A percentile compares a stretch with the other conserved stretches of the same genome.
phyloP scores from a whole-genome alignment of 2,797 vertebrate species.

The Lithobates sylvaticus region DNA sequence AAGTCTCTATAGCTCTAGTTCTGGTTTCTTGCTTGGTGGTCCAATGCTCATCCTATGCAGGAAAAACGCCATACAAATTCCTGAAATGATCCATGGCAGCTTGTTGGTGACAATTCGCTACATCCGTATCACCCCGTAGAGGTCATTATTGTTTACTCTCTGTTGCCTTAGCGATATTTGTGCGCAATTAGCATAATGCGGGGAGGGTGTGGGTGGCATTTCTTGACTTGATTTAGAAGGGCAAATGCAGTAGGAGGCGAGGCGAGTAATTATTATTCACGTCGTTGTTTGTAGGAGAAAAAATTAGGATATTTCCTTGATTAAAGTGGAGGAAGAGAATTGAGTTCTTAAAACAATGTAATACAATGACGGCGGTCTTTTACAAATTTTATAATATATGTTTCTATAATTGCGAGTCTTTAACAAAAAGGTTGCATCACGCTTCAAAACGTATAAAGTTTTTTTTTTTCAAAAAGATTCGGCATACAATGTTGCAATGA shows the following conservation, averaged over 20 bases:
- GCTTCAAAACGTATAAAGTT: too few species aligned
- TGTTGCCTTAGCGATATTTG: neutral
- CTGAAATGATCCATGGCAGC: neutral
- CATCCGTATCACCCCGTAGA: neutral
- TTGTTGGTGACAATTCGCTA: neutral
- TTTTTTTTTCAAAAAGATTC: too few species aligned
- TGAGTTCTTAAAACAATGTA: neutral
- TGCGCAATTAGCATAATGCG: neutral
- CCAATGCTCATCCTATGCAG: too few species aligned
- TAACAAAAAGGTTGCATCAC: too few species aligned
- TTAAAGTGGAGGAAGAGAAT: neutral
- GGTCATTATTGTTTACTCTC: conserved; percentile 17
- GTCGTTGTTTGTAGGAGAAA: neutral
- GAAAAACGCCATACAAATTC: too few species aligned
- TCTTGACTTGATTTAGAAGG: neutral
- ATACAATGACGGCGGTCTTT: too few species aligned
- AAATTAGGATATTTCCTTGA: neutral
- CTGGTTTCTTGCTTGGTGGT: too few species aligned
- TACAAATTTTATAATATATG: too few species aligned
- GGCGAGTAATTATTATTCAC: neutral
- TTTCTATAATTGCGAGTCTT: neutral
- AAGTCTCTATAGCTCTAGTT: too few species aligned
- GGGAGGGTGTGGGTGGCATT: neutral
- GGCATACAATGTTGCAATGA: too few species aligned
- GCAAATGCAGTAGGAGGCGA: neutral